Base-by-base conservation (phyloP, 2,888 invertebrate species). In the Cheilosia vernalis region DNA sequence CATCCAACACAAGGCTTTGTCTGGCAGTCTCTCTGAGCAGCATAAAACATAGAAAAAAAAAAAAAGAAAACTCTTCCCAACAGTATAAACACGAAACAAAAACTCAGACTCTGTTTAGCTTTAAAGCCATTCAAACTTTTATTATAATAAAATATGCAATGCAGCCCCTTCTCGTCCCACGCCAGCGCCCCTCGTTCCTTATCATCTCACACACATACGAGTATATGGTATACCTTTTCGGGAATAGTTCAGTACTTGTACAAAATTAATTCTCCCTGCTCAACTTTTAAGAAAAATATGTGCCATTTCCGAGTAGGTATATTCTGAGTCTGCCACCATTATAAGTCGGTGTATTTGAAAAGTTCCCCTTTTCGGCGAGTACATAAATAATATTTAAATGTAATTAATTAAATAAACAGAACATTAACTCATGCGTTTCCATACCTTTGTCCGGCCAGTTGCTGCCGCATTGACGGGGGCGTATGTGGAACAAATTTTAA, bases 41-140 rank as follows among this genome's bases (percentile, higher is more conserved):
- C 44, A 19, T 21, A 51, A 33, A 63, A 33, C 7, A 47, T 21
- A 1, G 1, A 6, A 27, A 27, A 27, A 6, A 6, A 30, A 7
- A 10, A 40, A 40, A n/a, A n/a, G n/a, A n/a, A n/a, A 53, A 40
- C 44, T 19, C 27, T n/a, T 17, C 33, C 47, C 44, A 44, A 19
- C 49, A 60, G 7, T 40, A 51, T 13, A 60, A 40, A 60, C 24
- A 60, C 4, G 27, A 37, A 37, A 47, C n/a, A 24, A 10, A 49
- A 49, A 49, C 37, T 9, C 49, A 40, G 13, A 40, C 21, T 44
- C 21, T 53, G 24, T 67, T 44, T 24, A 60, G 53, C 55, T 69
- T 77, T 19, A 69, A 77, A 40, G 60, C 76, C 44, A 60, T 77
- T 67, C 53, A 67, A 77, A 66, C 67, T 61, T 77, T 61, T 55